These are phyloP conservation scores for Anagrus nilaparvatae DNA, from an alignment of 1,140 invertebrate species.

Conservation along the genomic window DNA sequence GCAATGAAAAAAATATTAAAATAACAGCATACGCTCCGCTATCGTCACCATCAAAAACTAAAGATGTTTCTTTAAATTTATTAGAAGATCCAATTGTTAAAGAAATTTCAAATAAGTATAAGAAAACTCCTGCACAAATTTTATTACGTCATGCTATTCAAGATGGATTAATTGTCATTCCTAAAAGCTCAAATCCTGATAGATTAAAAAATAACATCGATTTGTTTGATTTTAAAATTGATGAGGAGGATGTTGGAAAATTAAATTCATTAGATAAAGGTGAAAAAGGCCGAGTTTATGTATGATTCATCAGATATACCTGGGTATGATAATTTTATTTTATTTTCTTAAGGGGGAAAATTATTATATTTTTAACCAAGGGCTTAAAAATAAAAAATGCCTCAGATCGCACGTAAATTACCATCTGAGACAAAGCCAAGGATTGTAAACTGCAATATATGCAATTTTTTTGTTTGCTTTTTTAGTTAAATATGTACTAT, in stretches of 20 bases:
- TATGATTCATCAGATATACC: no score
- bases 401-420: no score
- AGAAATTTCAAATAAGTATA: conserved; percentile 55
- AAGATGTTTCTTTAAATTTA: conserved; percentile 54
- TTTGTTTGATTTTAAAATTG: conserved; percentile 48
- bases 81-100: conserved; percentile 57
- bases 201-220: conserved; percentile 59
- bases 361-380: no score
- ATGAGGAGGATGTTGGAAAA: conserved; percentile 40
- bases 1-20: conserved; percentile 57
- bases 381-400: no score
- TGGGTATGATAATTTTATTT: no score
- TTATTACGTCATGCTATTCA: conserved; percentile 66
- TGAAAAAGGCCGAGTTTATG: conserved; percentile 45
- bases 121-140: conserved; percentile 64
- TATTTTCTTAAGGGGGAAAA: no score
- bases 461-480: no score
- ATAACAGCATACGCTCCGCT: conserved; percentile 80
- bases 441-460: no score
- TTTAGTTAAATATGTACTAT: no score
- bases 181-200: conserved; percentile 66
- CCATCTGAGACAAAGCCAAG: no score
- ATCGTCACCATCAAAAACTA: conserved; percentile 48
- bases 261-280: conserved; percentile 46
- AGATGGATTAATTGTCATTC: conserved; percentile 64